Base-by-base conservation (phyloP, 64 coral and sea anemone species). In the Astreopora myriophthalma region DNA sequence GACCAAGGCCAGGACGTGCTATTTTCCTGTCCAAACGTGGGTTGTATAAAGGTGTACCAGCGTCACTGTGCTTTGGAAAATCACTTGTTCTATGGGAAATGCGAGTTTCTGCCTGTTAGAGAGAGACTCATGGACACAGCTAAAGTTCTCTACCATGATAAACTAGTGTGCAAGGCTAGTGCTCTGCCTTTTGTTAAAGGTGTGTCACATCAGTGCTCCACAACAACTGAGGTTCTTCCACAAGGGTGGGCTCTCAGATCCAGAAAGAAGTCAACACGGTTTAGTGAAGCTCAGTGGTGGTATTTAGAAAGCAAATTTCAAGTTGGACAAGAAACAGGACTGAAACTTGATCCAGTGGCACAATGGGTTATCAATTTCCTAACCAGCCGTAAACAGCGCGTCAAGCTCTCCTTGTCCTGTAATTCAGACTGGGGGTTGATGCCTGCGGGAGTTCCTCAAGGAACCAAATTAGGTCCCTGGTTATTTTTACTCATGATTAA, bases 51-150 rank as follows among this genome's bases (percentile, higher is more conserved):
- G 44, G 32, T 74, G 85, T 73, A 60, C 48, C 70, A 85, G 85
- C 69, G 69, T 33, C 72, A 88, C 44, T 32, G 19, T 31, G 30
- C 44, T 88, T 74, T 88, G 69, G 85, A 88, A 75, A 88, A 88
- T 55, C 85, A 88, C 44, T 73, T 88, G 33, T 60, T 88, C 1
- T 74, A 75, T 55, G 68, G 44, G 34, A 32, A 88, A 74, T 74
- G 71, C 34, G 71, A 74, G 71, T 74, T 74, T 39, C 71, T 74
- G 22, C 71, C 71, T 14, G 71, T 74, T n/a, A 74, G 71, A 74
- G 71, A 74, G 22, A 74, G 8, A 17, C 34, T 39, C 34, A 74
- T 74, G 71, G 71, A 74, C 34, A 32, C 8, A 6, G 71, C 34
- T 23, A 62, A 62, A 62, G 58, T 62, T 20, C n/a, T 62, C 14